Evolutionary conservation across 2,797 vertebrate species (phyloP), one percentile per base, ranked within the genome.

Genomic region (Artibeus lituratus): DNA sequence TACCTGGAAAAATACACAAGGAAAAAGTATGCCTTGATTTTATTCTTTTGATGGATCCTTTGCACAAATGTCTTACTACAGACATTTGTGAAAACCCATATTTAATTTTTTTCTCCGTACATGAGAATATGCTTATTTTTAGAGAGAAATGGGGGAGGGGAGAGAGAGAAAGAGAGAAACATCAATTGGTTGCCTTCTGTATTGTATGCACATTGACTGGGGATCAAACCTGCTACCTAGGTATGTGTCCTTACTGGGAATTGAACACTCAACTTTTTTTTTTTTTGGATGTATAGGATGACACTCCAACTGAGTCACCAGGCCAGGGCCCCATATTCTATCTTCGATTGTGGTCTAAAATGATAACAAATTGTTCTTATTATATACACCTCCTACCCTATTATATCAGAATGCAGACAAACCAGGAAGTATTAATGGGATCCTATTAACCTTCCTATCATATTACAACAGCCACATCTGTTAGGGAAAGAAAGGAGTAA

Each of bases 301-400:
- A 32, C 59, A n/a, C 59, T 65, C 26, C 26, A 65, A 65, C 59
- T 32, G 59, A 65, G 29, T 29, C 59, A 65, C 59, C 59, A 65
- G 59, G 2, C 29, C 29, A 65, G 29, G 65, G 65, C 16, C 32
- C 42, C 65, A 80, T 62, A 82, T 49, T 88, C 47, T 89, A 62
- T 57, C 83, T 96, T 53, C 96, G 18, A 95, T 24, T 83, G 11
- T 84, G 57, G 51, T 76, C 89, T 97, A 91, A 95, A 96, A 94
- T 95, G 78, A 65, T 86, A 96, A 95, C 49, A 93, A 90, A 92
- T 21, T 91, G 32, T 78, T 92, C 80, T 57, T 93, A 91, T 90
- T 94, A 82, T 19, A 72, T 35, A 95, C 53, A 76, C 42, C 49
- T 92, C 69, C 59, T 65, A 90, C 22, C 16, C 69, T 83, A 70